phyloP scores from a whole-genome alignment of 2,113 vertebrate species.

The Forbesichthys agassizii region DNA sequence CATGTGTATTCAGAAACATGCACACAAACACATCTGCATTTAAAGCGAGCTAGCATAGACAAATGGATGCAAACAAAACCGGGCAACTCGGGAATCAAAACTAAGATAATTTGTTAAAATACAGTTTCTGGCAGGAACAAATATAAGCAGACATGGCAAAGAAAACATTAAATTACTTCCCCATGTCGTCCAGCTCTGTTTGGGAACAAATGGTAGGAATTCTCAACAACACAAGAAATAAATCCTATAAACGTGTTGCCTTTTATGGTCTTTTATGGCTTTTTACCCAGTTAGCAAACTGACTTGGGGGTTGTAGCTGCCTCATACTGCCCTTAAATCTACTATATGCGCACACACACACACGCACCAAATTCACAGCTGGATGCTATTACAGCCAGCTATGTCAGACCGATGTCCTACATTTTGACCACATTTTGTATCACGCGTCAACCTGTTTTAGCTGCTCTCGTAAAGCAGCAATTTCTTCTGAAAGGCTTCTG shows the following conservation, averaged over 20 bases:
- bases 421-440: conserved; percentile 38
- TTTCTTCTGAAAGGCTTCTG: conserved; percentile 1
- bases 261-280: conserved; percentile 65
- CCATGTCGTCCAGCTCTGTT: not conserved
- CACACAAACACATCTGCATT: not conserved
- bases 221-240: not conserved
- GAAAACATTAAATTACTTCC: not conserved
- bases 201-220: conserved; percentile 26
- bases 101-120: too few relatives aligned
- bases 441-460: conserved; percentile 53
- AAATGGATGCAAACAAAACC: too few relatives aligned
- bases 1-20: not conserved
- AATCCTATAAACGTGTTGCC: conserved; percentile 21
- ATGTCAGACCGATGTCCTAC: conserved; percentile 45
- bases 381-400: conserved; percentile 70
- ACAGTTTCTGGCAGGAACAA: too few relatives aligned
- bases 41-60: too few relatives aligned
- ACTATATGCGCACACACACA: conserved; percentile 12
- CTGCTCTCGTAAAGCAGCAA: conserved; percentile 13
- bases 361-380: conserved; percentile 64
- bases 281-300: conserved; percentile 34
- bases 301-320: conserved; percentile 35
- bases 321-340: conserved; percentile 48
- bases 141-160: not conserved
- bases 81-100: too few relatives aligned